Evolutionary conservation across 2,113 vertebrate genomes (phyloP), one percentile per base, ranked within the genome.

Genomic region (Pithys albifrons): DNA sequence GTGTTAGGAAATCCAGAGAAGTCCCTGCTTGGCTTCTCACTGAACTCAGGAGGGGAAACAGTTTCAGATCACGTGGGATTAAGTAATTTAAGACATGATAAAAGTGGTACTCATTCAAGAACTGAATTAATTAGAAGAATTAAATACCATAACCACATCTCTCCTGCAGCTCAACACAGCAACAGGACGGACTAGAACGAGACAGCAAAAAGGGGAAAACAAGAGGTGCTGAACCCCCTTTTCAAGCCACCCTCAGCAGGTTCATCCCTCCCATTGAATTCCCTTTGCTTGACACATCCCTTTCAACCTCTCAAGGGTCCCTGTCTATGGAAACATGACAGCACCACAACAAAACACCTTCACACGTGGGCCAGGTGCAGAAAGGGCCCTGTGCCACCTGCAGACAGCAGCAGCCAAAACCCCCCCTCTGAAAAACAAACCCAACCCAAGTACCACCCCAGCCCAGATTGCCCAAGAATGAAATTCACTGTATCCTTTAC

Each of bases 291-390:
- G 12, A 35, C 37, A 48, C 16, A 29, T 2, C 12, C 10, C 20
- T 39, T 7, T 5, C 10, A 28, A 39, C 22, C 43, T 45, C 81
- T 18, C n/a, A 55, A 35, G 17, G 17, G 4, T 43, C 76, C 49
- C 39, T 19, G 25, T 27, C 62, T 5, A 57, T 4, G 1, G 57
- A 48, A 69, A 66, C 7, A 15, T 0, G 0, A 45, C 35, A 39
- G 37, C 52, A 65, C 7, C 4, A 1, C 18, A 25, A 16, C 1
- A 58, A n/a, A 55, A 54, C 2, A 31, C 8, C 25, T 37, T 31
- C 29, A 70, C 5, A 11, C 8, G 13, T 1, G 19, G 10, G 27
- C 2, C 0, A 1, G 24, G 6, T 2, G 17, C 48, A 27, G 6
- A 51, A 80, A 71, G 18, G 6, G 27, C 37, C 23, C 45, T 3